Evolutionary conservation across 2,797 vertebrate species (phyloP).

Genomic region (Enteromius fasciolatus): DNA sequence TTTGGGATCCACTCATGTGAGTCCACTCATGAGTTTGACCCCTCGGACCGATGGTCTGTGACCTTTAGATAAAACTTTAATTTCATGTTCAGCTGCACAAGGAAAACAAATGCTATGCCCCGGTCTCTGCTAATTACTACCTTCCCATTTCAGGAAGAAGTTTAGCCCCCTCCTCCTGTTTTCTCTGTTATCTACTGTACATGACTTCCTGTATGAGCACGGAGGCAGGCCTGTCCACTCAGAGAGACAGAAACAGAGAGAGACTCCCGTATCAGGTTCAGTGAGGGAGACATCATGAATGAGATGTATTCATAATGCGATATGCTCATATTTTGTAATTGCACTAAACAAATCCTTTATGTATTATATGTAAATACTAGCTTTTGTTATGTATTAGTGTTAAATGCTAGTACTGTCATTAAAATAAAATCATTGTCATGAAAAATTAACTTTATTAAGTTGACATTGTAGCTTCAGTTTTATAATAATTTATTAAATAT

Average conservation of each 20-base stretch:
- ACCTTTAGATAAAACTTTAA: slow-evolving; percentile 86
- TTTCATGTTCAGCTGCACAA: slow-evolving; percentile 82
- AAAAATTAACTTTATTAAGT: background rate
- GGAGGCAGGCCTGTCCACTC: slow-evolving; percentile 61
- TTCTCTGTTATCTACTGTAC: slow-evolving; percentile 68
- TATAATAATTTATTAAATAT: background rate
- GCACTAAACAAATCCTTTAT: background rate
- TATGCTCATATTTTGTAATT: background rate
- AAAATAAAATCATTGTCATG: background rate
- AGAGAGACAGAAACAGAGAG: slow-evolving; percentile 7
- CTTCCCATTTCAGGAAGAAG: slow-evolving; percentile 65
- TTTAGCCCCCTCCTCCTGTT: slow-evolving; percentile 56
- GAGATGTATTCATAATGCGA: background rate
- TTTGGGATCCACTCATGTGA: background rate
- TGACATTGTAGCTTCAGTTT: background rate
- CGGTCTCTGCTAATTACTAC: slow-evolving; percentile 80
- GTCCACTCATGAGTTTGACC: slow-evolving; percentile 68
- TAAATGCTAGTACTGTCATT: background rate
- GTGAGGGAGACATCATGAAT: background rate
- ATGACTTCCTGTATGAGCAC: slow-evolving; percentile 71
- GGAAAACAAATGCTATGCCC: slow-evolving; percentile 86
- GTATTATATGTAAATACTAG: background rate
- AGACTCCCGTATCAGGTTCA: background rate
- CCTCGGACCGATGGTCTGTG: slow-evolving; percentile 80
- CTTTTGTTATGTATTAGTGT: background rate